phyloP scores from a whole-genome alignment of 1,140 invertebrate genomes.

The Brachionus asplanchnoidis region DNA sequence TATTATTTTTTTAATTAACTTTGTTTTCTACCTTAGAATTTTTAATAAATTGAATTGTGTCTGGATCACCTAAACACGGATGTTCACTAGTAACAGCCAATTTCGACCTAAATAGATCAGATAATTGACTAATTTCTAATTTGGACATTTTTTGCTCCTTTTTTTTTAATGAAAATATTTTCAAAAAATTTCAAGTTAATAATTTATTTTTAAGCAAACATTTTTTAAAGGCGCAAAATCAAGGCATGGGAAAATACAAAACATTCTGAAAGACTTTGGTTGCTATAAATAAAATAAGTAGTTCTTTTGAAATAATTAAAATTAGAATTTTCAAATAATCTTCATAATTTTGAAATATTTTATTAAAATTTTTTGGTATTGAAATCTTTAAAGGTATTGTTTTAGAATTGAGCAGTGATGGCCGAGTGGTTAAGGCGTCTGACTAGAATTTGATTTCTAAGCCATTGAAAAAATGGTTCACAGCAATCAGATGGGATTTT shows the following conservation, averaged over 20 bases:
- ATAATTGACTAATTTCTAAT: background rate
- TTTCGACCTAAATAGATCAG: background rate
- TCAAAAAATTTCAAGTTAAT: background rate
- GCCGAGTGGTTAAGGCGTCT: conserved; percentile 40
- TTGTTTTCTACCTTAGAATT: background rate
- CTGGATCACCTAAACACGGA: background rate
- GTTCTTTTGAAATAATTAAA: background rate
- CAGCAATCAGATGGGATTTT: conserved; percentile 39
- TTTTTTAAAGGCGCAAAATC: background rate
- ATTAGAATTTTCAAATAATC: background rate
- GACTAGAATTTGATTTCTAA: conserved; percentile 39
- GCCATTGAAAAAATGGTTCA: background rate
- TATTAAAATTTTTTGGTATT: background rate
- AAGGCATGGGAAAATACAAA: background rate
- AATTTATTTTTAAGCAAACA: background rate
- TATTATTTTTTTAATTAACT: background rate
- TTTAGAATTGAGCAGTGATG: conserved; percentile 10
- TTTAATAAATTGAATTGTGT: conserved; percentile 19
- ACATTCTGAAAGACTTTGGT: background rate
- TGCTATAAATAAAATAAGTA: background rate
- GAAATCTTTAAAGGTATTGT: background rate
- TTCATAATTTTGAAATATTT: background rate
- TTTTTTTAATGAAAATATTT: background rate
- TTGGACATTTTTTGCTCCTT: background rate
- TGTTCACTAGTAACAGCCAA: background rate